A percentile compares a stretch with the other conserved stretches of the same genome.
Evolutionary conservation across 1,140 invertebrate species (phyloP).

Genomic region (Diabrotica virgifera): DNA sequence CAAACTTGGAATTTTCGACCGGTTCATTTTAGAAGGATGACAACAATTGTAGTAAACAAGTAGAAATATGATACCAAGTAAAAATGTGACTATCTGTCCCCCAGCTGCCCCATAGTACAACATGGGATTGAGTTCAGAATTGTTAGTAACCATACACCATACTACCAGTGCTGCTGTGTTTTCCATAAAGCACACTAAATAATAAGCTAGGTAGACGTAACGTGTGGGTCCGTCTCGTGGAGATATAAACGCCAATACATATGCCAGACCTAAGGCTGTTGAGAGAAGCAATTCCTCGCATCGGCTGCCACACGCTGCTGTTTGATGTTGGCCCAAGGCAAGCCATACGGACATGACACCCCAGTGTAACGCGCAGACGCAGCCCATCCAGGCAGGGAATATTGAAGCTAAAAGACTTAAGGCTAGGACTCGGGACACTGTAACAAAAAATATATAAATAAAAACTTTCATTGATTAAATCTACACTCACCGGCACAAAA

Average conservation of each 20-base stretch:
- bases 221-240: conserved; percentile 51
- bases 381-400: conserved; percentile 48
- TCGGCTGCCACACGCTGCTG: conserved; percentile 47
- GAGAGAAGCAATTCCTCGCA: conserved; percentile 51
- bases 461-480: neutral
- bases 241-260: conserved; percentile 51
- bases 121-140: conserved; percentile 43
- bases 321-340: conserved; percentile 46
- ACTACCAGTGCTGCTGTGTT: conserved; percentile 51
- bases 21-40: conserved; percentile 46
- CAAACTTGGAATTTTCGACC: conserved; percentile 38
- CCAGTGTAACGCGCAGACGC: conserved; percentile 47
- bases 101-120: conserved; percentile 47
- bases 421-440: conserved; percentile 46
- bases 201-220: conserved; percentile 51
- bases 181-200: conserved; percentile 53
- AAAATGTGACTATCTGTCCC: conserved; percentile 47
- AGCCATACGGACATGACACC: conserved; percentile 48
- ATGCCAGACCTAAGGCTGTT: conserved; percentile 49
- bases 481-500: too few species aligned
- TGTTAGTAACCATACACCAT: conserved; percentile 48
- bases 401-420: conserved; percentile 46
- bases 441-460: conserved; percentile 20
- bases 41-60: conserved; percentile 52
- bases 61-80: conserved; percentile 51